Evolutionary conservation across 2,888 invertebrate genomes (phyloP).

Genomic region (Abrostola tripartita): DNA sequence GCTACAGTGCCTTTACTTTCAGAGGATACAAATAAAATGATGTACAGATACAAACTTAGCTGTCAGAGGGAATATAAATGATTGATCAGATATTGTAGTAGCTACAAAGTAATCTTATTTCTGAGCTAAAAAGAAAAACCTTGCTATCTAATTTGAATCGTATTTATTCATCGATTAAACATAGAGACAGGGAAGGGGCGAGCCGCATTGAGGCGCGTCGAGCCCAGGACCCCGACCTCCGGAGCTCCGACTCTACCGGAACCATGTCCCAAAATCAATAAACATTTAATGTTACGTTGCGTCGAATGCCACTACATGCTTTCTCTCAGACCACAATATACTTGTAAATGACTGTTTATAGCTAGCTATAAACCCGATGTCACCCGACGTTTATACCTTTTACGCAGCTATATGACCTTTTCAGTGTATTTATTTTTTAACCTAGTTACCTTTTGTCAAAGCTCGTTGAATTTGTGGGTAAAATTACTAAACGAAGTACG

Average conservation of each 20-base stretch:
- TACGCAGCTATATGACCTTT: neutral
- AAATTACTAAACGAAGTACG: neutral
- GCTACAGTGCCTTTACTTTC: no score
- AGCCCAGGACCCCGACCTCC: slow-evolving; percentile 27
- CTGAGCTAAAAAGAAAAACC: neutral
- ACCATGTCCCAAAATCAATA: slow-evolving; percentile 61
- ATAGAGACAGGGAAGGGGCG: slow-evolving; percentile 19
- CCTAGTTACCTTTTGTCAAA: slow-evolving; percentile 1
- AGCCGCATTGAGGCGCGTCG: slow-evolving; percentile 8
- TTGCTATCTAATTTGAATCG: slow-evolving; percentile 8
- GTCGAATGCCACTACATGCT: slow-evolving; percentile 30
- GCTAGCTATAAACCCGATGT: slow-evolving; percentile 31
- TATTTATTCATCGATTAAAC: slow-evolving; percentile 27
- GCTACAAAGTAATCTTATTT: neutral
- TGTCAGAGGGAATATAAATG: neutral
- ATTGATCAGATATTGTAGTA: neutral
- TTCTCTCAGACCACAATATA: slow-evolving; percentile 32
- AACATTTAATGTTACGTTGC: slow-evolving; percentile 53
- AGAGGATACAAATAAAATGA: no score
- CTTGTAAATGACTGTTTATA: slow-evolving; percentile 43
- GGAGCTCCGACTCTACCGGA: slow-evolving; percentile 22
- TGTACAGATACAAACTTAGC: no score
- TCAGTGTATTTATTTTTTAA: neutral
- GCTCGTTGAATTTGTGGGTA: neutral
- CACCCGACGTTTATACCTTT: slow-evolving; percentile 14